Base-by-base conservation (phyloP, 2,797 vertebrate genomes). In the Mionectes olivaceus region DNA sequence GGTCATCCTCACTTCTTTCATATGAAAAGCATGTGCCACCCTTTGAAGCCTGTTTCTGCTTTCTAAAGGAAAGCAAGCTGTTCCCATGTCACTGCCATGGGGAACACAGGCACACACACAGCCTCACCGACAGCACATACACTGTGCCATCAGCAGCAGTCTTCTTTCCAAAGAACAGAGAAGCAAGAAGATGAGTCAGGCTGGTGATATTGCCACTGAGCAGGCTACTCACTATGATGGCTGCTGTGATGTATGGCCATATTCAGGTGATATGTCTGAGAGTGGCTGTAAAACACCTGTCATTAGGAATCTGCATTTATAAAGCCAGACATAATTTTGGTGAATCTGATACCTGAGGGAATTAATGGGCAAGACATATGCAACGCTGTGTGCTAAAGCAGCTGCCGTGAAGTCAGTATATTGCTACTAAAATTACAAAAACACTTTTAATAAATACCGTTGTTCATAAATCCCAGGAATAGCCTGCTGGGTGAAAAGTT, bases 401-500 rank as follows among this genome's bases (percentile, higher is more conserved):
- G 61, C 53, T 92, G 22, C 56, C 10, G 1, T 11, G 44, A 71
- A 81, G 23, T 60, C 60, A n/a, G 2, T 5, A 56, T 4, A 2
- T 70, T 92, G 5, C 53, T 87, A 73, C 23, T 63, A 88, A 93
- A 76, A 77, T 60, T 75, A 57, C 67, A 89, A 47, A 78, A 91
- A 13, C 10, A 47, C 15, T 92, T 80, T 37, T 73, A 68, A 81
- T 30, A 91, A 89, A 82, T 73, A 22, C 19, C 63, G 64, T 63
- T 88, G 87, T 73, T 88, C 35, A 68, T 68, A 78, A 93, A 81
- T 50, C 37, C 53, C 44, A 49, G 53, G 83, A 52, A 77, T 46
- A 89, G 83, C 44, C 53, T 93, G 19, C 35, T 89, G 55, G 68
- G 83, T 80, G 74, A 86, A 95, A 89, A 92, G 68, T 92, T 95